phyloP scores from a whole-genome alignment of 2,888 invertebrate genomes.

The Brenthis hecate region DNA sequence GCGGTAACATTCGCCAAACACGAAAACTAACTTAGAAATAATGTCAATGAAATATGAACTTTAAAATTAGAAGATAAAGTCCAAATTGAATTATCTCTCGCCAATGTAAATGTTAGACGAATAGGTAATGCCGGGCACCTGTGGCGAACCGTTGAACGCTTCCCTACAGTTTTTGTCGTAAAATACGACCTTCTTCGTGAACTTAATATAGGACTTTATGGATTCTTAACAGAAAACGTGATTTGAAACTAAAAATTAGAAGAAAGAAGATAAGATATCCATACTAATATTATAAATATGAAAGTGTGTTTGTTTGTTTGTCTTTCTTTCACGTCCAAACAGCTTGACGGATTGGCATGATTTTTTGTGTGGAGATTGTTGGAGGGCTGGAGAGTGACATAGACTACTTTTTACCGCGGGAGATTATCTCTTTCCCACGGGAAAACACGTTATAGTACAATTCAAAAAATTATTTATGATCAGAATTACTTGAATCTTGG shows the following conservation, averaged over 20 bases:
- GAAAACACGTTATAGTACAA: too few relatives aligned
- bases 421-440: too few relatives aligned
- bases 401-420: too few relatives aligned
- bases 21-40: conserved; percentile 14
- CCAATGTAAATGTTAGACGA: conserved; percentile 14
- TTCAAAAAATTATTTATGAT: too few relatives aligned
- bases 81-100: conserved; percentile 1
- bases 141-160: conserved; percentile 36
- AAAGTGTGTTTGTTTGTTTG: too few relatives aligned
- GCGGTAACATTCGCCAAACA: conserved; percentile 36
- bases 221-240: conserved; percentile 35
- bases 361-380: too few relatives aligned
- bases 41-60: conserved; percentile 6
- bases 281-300: too few relatives aligned
- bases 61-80: conserved; percentile 25
- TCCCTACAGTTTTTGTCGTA: conserved; percentile 38
- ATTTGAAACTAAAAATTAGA: conserved; percentile 32
- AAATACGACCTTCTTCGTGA: conserved; percentile 15
- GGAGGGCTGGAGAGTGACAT: too few relatives aligned
- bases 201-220: conserved; percentile 38
- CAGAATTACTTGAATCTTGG: too few relatives aligned
- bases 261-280: too few relatives aligned
- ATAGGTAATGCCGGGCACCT: conserved; percentile 21
- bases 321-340: too few relatives aligned
- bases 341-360: too few relatives aligned